A percentile compares a stretch with the other conserved stretches of the same genome.
These are phyloP conservation scores for Tricholaema leucomelas DNA, from an alignment of 2,113 vertebrate genomes.

Conservation along the genomic window DNA sequence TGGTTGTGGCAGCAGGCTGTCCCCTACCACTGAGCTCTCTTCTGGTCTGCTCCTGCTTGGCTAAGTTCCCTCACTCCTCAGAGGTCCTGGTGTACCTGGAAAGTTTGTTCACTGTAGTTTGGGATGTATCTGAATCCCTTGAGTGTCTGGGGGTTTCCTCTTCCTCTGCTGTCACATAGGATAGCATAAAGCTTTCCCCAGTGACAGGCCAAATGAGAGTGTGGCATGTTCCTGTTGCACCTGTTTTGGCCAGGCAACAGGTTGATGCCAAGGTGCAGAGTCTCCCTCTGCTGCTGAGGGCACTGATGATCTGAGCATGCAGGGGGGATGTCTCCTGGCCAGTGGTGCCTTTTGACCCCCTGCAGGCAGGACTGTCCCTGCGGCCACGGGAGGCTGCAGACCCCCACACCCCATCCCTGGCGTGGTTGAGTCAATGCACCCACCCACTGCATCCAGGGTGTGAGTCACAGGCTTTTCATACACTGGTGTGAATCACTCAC, in stretches of 20 bases:
- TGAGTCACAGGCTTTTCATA: slow-evolving; percentile 73
- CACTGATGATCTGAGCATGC: fast-evolving
- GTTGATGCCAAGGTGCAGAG: not conserved
- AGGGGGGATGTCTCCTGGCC: not conserved
- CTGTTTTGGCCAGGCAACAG: not conserved
- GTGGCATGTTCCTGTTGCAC: fast-evolving
- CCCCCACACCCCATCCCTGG: not conserved
- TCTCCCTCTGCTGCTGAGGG: not conserved
- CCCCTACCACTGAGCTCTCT: not conserved
- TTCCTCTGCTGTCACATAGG: not conserved
- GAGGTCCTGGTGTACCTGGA: not conserved
- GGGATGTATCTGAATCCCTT: not conserved
- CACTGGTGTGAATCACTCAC: slow-evolving; percentile 71
- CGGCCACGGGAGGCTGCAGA: not conserved
- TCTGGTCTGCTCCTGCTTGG: not conserved
- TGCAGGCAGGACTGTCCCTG: not conserved
- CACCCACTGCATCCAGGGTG: slow-evolving; percentile 43
- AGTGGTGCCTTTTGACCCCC: not conserved
- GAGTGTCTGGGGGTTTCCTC: not conserved
- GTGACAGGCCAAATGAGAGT: not conserved
- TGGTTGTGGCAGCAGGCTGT: not conserved
- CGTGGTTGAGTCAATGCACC: slow-evolving; percentile 59
- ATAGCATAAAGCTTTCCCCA: not conserved
- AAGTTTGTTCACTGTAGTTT: not conserved
- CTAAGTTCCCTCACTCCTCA: fast-evolving